A percentile compares a stretch with the other conserved stretches of the same genome.
These are phyloP conservation scores for Rhipidura dahli DNA, from an alignment of 2,113 vertebrate species.

Conservation along the genomic window DNA sequence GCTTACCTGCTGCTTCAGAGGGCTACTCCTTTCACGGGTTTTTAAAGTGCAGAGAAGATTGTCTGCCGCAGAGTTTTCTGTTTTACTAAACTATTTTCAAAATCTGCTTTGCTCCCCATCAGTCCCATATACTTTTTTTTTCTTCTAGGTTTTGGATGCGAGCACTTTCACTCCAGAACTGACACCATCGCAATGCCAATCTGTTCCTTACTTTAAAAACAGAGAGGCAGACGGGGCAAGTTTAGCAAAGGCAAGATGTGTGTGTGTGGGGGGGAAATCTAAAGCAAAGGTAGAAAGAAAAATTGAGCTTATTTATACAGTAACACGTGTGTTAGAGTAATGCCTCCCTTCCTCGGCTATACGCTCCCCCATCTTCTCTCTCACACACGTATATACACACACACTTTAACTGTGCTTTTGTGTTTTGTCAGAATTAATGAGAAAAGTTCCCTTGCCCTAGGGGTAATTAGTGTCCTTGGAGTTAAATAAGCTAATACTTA, in stretches of 20 bases:
- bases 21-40: neutral
- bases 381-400: conserved; percentile 71
- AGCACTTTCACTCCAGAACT: neutral
- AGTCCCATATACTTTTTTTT: neutral
- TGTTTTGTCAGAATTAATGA: conserved; percentile 99
- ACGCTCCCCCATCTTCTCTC: conserved; percentile 54
- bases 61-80: neutral
- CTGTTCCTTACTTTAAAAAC: neutral
- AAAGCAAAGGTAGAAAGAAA: conserved; percentile 18
- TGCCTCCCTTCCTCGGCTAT: conserved; percentile 5
- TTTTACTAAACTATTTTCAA: neutral
- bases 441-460: conserved; percentile 99
- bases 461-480: conserved; percentile 99
- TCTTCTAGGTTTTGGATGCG: neutral
- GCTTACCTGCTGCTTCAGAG: conserved; percentile 12
- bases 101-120: neutral
- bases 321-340: conserved; percentile 61
- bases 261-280: neutral
- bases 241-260: neutral
- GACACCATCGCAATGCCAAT: neutral
- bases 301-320: conserved; percentile 59
- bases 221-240: neutral
- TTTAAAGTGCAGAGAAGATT: neutral
- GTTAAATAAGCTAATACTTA: conserved; percentile 99
- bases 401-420: conserved; percentile 98